A percentile compares a stretch with the other conserved stretches of the same genome.
phyloP scores from a whole-genome alignment of 2,797 vertebrate genomes.

The Alca torda region DNA sequence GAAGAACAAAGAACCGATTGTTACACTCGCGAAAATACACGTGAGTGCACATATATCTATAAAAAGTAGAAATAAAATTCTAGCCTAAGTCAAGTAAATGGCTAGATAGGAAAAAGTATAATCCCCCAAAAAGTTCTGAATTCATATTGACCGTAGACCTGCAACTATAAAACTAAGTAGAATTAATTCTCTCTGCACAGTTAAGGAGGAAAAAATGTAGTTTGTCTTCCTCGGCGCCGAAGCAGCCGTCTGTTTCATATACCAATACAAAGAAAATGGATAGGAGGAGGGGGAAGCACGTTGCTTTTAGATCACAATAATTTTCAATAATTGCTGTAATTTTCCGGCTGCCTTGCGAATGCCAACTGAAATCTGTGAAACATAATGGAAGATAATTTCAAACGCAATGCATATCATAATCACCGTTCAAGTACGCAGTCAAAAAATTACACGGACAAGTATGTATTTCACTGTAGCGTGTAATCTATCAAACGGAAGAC shows the following conservation, averaged over 20 bases:
- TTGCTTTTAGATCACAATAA: conserved; percentile 62
- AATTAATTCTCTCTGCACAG: background rate
- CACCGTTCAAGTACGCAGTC: conserved; percentile 26
- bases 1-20: background rate
- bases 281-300: conserved; percentile 17
- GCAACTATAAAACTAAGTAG: background rate
- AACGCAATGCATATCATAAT: conserved; percentile 42
- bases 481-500: conserved; percentile 22
- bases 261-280: conserved; percentile 50
- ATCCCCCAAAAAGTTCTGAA: background rate
- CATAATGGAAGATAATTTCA: conserved; percentile 54
- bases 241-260: conserved; percentile 41
- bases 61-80: background rate
- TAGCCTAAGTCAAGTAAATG: background rate
- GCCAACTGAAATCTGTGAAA: conserved; percentile 37
- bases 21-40: background rate
- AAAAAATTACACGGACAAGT: conserved; percentile 15
- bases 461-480: conserved; percentile 7
- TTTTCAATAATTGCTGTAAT: conserved; percentile 72
- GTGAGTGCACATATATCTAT: background rate
- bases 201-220: background rate
- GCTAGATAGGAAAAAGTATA: background rate
- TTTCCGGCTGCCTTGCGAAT: conserved; percentile 53
- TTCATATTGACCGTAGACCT: background rate
- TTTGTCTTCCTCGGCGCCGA: conserved; percentile 27